Percentiles rank a stretch among this genome's conserved stretches.
Conservation (phyloP, 2,113 vertebrate genomes). For the Charina bottae region DNA sequence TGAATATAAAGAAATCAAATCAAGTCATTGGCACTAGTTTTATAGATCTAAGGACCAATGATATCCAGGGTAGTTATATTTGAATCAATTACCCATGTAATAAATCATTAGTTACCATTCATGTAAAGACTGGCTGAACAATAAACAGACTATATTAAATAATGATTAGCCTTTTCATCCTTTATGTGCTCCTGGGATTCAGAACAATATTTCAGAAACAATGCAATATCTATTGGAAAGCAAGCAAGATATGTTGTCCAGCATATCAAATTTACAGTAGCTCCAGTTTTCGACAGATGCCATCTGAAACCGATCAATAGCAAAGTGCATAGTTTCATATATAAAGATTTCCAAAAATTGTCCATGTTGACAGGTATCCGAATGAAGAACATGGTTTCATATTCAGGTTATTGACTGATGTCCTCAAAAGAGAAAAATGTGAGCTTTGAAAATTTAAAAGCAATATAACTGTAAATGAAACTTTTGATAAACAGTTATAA, state of each 20-base stretch:
- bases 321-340: constrained; percentile 35
- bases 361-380: constrained; percentile 39
- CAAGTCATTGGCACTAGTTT: not conserved
- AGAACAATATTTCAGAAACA: constrained; percentile 8
- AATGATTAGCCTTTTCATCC: not conserved
- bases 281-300: constrained; percentile 36
- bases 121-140: not conserved
- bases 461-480: constrained; percentile 43
- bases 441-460: constrained; percentile 47
- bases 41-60: not conserved
- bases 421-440: constrained; percentile 42
- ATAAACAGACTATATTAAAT: not conserved
- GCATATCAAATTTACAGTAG: constrained; percentile 10
- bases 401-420: constrained; percentile 45
- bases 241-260: constrained; percentile 44
- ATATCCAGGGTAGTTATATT: not conserved
- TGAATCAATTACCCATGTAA: constrained; percentile 3
- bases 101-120: not conserved
- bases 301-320: constrained; percentile 55
- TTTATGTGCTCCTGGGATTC: not conserved
- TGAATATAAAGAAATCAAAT: constrained; percentile 1
- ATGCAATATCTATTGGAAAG: constrained; percentile 1
- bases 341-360: constrained; percentile 55
- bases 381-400: constrained; percentile 37
- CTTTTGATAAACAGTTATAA: not conserved